Base-by-base conservation (phyloP, 1,140 invertebrate genomes). In the Microplitis demolitor region DNA sequence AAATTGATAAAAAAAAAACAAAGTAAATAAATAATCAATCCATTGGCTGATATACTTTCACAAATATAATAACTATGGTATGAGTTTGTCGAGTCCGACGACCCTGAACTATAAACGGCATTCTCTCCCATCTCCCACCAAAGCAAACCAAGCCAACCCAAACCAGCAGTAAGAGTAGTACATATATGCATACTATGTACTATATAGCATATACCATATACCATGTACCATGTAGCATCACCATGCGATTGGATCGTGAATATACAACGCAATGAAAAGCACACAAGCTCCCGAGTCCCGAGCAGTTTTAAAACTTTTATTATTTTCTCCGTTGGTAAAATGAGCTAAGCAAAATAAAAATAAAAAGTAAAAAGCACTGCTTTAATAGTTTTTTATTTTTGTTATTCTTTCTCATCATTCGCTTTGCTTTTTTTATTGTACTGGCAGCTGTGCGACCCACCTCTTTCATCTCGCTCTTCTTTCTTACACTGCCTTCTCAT, bases 51-150 rank as follows among this genome's bases (percentile, higher is more conserved):
- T 56, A 56, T 56, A 39, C 39, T 16, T 45, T 35, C 39, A 56
- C 53, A 61, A 13, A 33, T 31, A 33, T 31, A 13, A 61, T 34
- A 61, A 61, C 11, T 16, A 39, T n/a, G 24, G 13, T 67, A 51
- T 61, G 50, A 69, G 45, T 37, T 69, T 68, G 73, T 71, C 63
- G 72, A 76, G 75, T 79, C 66, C 72, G 74, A 73, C 78, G 80
- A 82, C 80, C 79, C 79, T 82, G 80, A 82, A 82, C 80, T 81
- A 82, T 77, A 80, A 82, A 80, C 73, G 77, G 60, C 56, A 63
- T 71, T 62, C 69, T 71, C 24, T 16, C 24, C 50, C 39, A 39
- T 39, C 39, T 39, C 39, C 39, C 11, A 39, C 39, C 39, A 39
- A 39, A 39, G 39, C 39, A 39, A 39, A 39, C 39, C 39, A 39